These are phyloP conservation scores for Lapara coniferarum DNA, from an alignment of 2,888 invertebrate species.

Conservation along the genomic window DNA sequence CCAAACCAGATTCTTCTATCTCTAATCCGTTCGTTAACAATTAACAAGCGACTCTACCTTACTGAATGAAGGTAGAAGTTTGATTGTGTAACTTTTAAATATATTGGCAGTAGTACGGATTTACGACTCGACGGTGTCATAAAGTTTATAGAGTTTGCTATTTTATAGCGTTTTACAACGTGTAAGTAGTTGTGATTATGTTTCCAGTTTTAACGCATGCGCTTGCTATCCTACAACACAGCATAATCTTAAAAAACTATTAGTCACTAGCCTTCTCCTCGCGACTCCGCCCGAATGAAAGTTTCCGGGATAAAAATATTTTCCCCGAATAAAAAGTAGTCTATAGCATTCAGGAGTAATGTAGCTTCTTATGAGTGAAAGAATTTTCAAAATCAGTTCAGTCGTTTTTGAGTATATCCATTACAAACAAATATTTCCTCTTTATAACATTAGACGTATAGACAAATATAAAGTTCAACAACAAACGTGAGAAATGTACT, in stretches of 20 bases:
- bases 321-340: no score
- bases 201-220: slow-evolving; percentile 40
- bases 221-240: slow-evolving; percentile 5
- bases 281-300: no score
- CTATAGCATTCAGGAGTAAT: no score
- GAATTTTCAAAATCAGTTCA: no score
- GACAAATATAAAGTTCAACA: no score
- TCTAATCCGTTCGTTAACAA: background rate
- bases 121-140: slow-evolving; percentile 39
- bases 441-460: no score
- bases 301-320: no score
- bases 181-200: slow-evolving; percentile 40
- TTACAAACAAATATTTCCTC: no score
- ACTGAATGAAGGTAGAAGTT: background rate
- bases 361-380: no score
- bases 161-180: slow-evolving; percentile 33
- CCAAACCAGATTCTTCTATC: slow-evolving; percentile 25
- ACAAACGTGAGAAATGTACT: no score
- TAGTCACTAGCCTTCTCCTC: no score
- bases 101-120: slow-evolving; percentile 26
- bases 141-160: slow-evolving; percentile 34
- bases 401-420: no score
- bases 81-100: background rate
- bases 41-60: background rate
- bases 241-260: background rate